phyloP scores from a whole-genome alignment of 2,888 invertebrate genomes.

The Formica aserva region DNA sequence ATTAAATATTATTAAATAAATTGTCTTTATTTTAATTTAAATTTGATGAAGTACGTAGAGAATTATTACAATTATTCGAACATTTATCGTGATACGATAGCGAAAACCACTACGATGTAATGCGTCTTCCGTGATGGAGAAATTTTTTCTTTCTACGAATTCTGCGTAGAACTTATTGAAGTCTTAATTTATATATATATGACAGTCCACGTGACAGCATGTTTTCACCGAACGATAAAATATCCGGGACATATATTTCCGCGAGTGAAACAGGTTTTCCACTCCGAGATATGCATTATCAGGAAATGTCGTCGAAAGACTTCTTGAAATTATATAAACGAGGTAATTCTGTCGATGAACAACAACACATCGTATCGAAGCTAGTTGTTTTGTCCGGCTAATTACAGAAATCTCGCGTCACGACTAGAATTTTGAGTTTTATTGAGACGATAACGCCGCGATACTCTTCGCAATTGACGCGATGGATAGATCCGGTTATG shows the following conservation, averaged over 20 bases:
- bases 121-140: too few relatives aligned
- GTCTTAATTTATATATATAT: background rate
- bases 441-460: background rate
- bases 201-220: background rate
- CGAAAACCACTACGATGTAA: background rate
- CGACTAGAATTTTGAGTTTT: conserved; percentile 11
- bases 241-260: background rate
- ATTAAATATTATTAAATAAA: background rate
- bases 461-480: conserved; percentile 5
- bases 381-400: background rate
- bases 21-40: background rate
- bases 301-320: background rate
- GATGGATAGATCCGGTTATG: conserved; percentile 64
- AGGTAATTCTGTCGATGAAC: background rate
- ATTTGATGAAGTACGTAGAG: background rate
- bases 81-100: background rate
- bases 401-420: conserved; percentile 1
- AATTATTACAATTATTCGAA: background rate
- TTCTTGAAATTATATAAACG: conserved; percentile 6
- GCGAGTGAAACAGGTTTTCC: conserved; percentile 22
- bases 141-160: background rate
- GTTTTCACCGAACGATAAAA: conserved; percentile 27
- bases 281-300: conserved; percentile 19
- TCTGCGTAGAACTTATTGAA: background rate
- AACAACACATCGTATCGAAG: background rate